phyloP scores from a whole-genome alignment of 2,113 vertebrate species.

The Heliornis fulica region DNA sequence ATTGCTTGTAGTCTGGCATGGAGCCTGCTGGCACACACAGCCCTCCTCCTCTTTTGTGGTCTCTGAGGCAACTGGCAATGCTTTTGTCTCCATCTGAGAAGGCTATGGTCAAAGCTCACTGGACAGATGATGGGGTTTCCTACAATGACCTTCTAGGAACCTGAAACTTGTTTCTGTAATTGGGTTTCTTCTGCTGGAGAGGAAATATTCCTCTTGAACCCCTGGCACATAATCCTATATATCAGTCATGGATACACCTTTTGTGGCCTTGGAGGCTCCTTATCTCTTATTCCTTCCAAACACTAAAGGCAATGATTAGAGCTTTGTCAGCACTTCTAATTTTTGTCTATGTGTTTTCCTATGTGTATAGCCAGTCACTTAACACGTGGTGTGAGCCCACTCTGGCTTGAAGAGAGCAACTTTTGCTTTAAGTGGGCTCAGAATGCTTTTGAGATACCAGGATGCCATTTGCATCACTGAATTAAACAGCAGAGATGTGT shows the following conservation, averaged over 20 bases:
- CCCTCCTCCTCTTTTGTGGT: background rate
- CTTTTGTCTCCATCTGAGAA: background rate
- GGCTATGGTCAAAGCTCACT: background rate
- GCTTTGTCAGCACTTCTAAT: background rate
- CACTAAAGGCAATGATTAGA: background rate
- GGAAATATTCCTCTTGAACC: background rate
- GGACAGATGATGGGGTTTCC: background rate
- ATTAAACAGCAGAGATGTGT: background rate
- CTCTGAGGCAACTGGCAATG: background rate
- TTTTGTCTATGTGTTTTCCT: background rate
- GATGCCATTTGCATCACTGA: background rate
- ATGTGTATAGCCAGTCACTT: background rate
- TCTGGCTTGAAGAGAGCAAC: background rate
- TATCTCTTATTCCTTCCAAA: background rate
- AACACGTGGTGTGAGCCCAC: background rate
- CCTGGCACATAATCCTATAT: background rate
- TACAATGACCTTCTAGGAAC: accelerated
- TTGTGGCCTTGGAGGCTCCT: background rate
- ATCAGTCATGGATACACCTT: background rate
- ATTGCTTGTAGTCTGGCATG: background rate
- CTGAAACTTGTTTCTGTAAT: background rate
- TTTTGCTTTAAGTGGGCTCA: background rate
- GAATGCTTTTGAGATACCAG: background rate
- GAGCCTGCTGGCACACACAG: background rate
- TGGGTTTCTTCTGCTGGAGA: background rate